phyloP scores from a whole-genome alignment of 2,888 invertebrate species.

The Amblyjoppa fuscipennis region DNA sequence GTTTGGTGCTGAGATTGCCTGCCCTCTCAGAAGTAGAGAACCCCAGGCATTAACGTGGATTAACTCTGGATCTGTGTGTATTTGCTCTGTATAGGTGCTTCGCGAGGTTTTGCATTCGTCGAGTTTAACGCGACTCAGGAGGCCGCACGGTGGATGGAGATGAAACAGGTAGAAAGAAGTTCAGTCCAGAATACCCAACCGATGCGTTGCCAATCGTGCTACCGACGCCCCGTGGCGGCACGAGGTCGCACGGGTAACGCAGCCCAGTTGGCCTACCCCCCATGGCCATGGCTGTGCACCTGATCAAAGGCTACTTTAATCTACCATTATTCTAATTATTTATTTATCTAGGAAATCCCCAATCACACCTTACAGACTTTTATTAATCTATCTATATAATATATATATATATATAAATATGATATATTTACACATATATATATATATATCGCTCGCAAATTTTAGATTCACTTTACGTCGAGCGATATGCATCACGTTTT shows the following conservation, averaged over 20 bases:
- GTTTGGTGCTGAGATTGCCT: conserved; percentile 85
- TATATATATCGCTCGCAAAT: conserved; percentile 42
- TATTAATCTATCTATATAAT: conserved; percentile 6
- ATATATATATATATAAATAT: conserved; percentile 15
- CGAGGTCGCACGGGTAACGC: conserved; percentile 81
- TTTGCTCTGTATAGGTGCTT: conserved; percentile 94
- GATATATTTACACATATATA: neutral
- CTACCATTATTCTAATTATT: conserved; percentile 78
- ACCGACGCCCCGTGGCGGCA: conserved; percentile 84
- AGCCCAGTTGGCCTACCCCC: conserved; percentile 81
- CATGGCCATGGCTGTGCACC: conserved; percentile 84
- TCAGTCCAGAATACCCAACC: conserved; percentile 80
- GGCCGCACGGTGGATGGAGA: conserved; percentile 96
- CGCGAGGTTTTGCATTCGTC: conserved; percentile 93
- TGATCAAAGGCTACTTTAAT: conserved; percentile 82
- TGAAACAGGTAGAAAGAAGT: conserved; percentile 91
- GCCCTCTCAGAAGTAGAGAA: conserved; percentile 85
- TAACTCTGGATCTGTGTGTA: conserved; percentile 86
- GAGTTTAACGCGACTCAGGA: conserved; percentile 96
- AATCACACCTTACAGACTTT: conserved; percentile 57
- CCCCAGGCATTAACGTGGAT: conserved; percentile 84
- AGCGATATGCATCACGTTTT: conserved; percentile 55
- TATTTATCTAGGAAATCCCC: conserved; percentile 67
- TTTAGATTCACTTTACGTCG: conserved; percentile 55
- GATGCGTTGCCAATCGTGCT: conserved; percentile 83